phyloP scores from a whole-genome alignment of 2,888 invertebrate species.

The Nebria brevicollis region DNA sequence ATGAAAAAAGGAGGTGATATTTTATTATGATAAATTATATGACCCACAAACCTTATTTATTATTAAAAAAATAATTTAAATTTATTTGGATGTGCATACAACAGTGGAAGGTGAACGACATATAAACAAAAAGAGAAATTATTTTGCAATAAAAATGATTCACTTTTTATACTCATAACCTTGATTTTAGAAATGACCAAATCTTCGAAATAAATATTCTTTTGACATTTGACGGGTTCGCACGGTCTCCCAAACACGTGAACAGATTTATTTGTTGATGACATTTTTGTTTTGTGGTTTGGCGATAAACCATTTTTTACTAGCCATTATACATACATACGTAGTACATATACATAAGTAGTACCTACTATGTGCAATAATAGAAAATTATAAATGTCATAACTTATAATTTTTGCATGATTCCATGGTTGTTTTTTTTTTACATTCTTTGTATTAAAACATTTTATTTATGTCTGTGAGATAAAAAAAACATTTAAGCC shows the following conservation, averaged over 20 bases:
- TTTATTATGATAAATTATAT: conserved; percentile 25
- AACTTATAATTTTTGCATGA: too few species aligned
- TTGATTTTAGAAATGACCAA: not conserved
- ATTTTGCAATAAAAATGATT: conserved; percentile 14
- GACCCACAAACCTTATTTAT: conserved; percentile 26
- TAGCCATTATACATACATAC: too few species aligned
- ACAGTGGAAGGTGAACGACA: conserved; percentile 29
- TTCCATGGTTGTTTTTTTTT: too few species aligned
- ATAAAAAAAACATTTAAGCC: too few species aligned
- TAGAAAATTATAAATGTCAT: too few species aligned
- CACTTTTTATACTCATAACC: conserved; percentile 4
- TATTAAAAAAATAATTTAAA: conserved; percentile 22
- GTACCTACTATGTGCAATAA: too few species aligned
- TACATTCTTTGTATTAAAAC: too few species aligned
- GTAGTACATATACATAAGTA: too few species aligned
- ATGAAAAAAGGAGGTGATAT: conserved; percentile 20
- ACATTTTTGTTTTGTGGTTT: not conserved
- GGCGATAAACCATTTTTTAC: not conserved
- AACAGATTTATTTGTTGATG: not conserved
- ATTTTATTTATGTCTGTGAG: too few species aligned
- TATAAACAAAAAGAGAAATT: conserved; percentile 17
- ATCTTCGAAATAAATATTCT: not conserved
- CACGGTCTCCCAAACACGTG: not conserved
- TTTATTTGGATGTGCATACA: not conserved
- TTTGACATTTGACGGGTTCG: not conserved